A percentile compares a stretch with the other conserved stretches of the same genome.
phyloP scores from a whole-genome alignment of 1,140 invertebrate species.

The Cephus cinctus region DNA sequence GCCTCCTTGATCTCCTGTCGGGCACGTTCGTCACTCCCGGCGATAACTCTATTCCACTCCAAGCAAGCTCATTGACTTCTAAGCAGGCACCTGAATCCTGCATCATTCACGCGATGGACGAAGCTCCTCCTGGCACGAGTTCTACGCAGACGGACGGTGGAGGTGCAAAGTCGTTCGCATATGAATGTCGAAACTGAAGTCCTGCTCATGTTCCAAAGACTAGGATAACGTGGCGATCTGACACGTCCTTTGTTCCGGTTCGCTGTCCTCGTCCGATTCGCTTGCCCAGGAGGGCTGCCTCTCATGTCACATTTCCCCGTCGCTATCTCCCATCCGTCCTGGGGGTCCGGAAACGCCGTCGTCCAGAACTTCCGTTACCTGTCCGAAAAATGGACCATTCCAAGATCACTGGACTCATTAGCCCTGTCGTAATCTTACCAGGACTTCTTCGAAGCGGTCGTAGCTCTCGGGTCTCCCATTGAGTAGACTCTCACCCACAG shows the following conservation, averaged over 20 bases:
- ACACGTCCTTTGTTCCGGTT: constrained; percentile 40
- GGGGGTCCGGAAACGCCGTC: constrained; percentile 35
- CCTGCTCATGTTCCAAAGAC: constrained; percentile 14
- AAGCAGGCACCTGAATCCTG: too few species aligned
- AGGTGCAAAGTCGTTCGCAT: too few species aligned
- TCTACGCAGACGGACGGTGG: too few species aligned
- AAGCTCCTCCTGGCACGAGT: too few species aligned
- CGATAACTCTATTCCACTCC: too few species aligned
- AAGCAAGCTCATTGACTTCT: too few species aligned
- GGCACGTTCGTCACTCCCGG: too few species aligned
- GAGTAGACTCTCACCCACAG: constrained; percentile 39
- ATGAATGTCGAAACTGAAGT: too few species aligned
- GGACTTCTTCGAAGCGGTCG: constrained; percentile 44
- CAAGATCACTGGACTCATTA: neutral
- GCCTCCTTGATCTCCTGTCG: too few species aligned
- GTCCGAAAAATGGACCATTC: neutral
- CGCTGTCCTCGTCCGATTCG: constrained; percentile 45
- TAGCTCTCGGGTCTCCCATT: constrained; percentile 37
- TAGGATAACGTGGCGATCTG: constrained; percentile 46
- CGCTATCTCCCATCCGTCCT: constrained; percentile 28
- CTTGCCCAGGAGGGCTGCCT: constrained; percentile 44
- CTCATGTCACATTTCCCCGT: constrained; percentile 45
- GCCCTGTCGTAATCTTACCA: constrained; percentile 26
- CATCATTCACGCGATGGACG: too few species aligned
- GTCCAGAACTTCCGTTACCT: constrained; percentile 44